Base-by-base conservation (phyloP, 2,888 invertebrate genomes). In the Hydropsyche betteni region DNA sequence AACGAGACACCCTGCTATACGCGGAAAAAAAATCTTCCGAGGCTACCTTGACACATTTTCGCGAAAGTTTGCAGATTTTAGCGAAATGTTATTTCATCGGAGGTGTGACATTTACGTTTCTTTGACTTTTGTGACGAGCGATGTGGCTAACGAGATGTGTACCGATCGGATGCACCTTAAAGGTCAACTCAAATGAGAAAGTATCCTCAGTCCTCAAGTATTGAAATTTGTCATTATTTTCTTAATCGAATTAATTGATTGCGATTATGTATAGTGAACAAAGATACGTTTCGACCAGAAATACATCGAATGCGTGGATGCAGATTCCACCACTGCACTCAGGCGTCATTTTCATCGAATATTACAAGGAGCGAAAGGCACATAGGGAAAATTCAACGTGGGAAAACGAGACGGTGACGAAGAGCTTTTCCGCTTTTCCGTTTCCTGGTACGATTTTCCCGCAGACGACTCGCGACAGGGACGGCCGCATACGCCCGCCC, bases 401-500 rank as follows among this genome's bases (percentile, higher is more conserved):
- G 44, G 14, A n/a, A 58, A 34, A 14, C 36, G 33, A 12, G 14
- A 58, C 34, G 12, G 38, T 16, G 61, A 72, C n/a, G 12, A 38
- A 38, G 72, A 72, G 70, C 8, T 10, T 12, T 34, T 24, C 33
- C 24, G 24, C 70, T 53, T 70, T 70, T 70, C 70, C 69, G 69
- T 33, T 69, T 69, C 44, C 69, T 69, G 44, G 14, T 16, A 24
- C 70, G 14, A 52, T 53, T 70, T 70, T 70, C 44, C 70, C 70
- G 34, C 50, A 69, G 69, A 69, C 69, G 70, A n/a, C 58, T 14
- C 12, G 52, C n/a, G 70, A 44, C 12, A 52, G 52, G 52, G 55
- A 72, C 58, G n/a, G 7, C 16, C 72, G 24, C 72, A 24, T 24
- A 38, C 61, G 16, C 58, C 33, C 38, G 55, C 55, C 72, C 58